Evolutionary conservation across 2,797 vertebrate genomes (phyloP).

Genomic region (Clamator glandarius): DNA sequence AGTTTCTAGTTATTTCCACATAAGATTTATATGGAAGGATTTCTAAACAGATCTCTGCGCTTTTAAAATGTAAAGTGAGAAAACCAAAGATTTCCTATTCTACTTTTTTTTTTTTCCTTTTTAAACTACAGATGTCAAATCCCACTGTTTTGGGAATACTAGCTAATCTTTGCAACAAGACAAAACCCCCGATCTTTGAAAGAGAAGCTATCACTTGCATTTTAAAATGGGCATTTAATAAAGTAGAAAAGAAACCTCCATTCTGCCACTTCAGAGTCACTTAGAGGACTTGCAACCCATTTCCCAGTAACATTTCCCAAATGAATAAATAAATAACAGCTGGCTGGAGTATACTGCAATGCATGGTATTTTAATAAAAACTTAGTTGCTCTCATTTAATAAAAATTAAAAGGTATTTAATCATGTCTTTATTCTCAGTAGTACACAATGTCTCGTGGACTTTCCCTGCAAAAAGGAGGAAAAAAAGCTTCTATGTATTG

Average conservation of each 20-base stretch:
- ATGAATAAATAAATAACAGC: not conserved
- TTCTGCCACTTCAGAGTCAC: not conserved
- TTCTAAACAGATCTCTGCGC: not conserved
- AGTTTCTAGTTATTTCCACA: not conserved
- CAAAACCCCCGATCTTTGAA: not conserved
- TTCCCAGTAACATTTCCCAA: not conserved
- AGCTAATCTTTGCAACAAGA: not conserved
- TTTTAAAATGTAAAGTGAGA: not conserved
- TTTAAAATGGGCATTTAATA: not conserved
- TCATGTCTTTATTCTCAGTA: not conserved
- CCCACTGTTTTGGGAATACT: not conserved
- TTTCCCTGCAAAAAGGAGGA: not conserved
- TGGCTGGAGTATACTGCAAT: not conserved
- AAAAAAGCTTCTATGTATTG: not conserved
- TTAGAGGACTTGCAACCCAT: not conserved
- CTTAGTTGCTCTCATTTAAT: not conserved
- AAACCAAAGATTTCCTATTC: not conserved
- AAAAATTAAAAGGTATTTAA: not conserved
- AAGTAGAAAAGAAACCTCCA: not conserved
- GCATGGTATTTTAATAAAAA: not conserved
- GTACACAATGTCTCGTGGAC: not conserved
- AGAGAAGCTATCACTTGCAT: not conserved
- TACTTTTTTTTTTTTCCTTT: not conserved
- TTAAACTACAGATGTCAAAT: not conserved
- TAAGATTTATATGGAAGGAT: not conserved